Base-by-base conservation (phyloP, 2,797 vertebrate species). In the Perodicticus potto region DNA sequence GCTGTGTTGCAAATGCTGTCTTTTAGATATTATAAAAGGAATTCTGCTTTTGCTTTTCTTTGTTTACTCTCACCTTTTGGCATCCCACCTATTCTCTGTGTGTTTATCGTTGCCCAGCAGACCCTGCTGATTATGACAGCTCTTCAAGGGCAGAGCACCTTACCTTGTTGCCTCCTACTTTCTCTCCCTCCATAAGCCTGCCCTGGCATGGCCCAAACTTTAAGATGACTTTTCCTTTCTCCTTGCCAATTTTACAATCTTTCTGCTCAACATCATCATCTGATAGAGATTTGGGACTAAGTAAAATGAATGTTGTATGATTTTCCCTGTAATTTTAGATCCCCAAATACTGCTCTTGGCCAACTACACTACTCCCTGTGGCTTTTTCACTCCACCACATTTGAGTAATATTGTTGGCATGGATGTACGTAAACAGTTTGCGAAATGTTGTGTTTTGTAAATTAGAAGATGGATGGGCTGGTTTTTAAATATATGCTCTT, bases 251-350 rank as follows among this genome's bases (percentile, higher is more conserved):
- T 97, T 93, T 93, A 95, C 93, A 95, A 80, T 97, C 92, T 92
- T 96, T 96, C 93, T 96, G 90, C 55, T 95, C 96, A 81, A 88
- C 95, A 93, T 97, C 96, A 95, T 97, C 95, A 95, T 97, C 96
- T 96, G 97, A 97, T 97, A 93, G 97, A 97, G 97, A 96, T 93
- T 96, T 98, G 96, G 96, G 91, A 84, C 82, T 70, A 86, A 95
- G 86, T 90, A 49, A 95, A 97, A 90, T 94, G 93, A 97, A 97
- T 95, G 95, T 63, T 94, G 83, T 95, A 74, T 84, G 94, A 95
- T 95, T 97, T 96, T 89, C 86, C 93, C 80, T 97, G 96, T 96
- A 97, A 97, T 97, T 97, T 97, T 97, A 97, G 95, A 96, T 96
- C 67, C 67, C 92, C n/a, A 45, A 96, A 87, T 93, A 96, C 91